phyloP scores from a whole-genome alignment of 2,888 invertebrate genomes.

The Hypena proboscidalis region DNA sequence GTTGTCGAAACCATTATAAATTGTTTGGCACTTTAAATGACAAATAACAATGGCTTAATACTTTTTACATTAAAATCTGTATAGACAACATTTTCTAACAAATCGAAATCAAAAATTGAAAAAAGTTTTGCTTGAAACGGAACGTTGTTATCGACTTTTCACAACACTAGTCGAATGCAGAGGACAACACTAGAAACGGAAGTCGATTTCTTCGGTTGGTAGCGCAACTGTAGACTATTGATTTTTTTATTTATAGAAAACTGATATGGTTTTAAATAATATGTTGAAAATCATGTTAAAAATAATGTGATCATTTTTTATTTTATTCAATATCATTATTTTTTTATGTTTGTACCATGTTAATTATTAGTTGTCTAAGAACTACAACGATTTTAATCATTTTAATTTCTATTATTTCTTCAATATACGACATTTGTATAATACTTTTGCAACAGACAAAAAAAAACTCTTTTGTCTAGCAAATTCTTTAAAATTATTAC shows the following conservation, averaged over 20 bases:
- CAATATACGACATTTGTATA: not conserved
- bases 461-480: not conserved
- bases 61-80: too few species aligned
- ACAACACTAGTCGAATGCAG: conserved; percentile 52
- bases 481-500: conserved; percentile 8
- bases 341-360: too few species aligned
- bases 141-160: conserved; percentile 38
- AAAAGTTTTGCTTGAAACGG: conserved; percentile 30
- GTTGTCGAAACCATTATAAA: too few species aligned
- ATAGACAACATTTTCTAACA: too few species aligned
- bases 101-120: too few species aligned
- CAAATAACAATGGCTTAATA: too few species aligned
- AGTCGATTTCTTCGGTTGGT: conserved; percentile 40
- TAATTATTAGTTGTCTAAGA: too few species aligned
- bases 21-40: too few species aligned
- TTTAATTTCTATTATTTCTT: too few species aligned
- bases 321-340: too few species aligned
- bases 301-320: too few species aligned
- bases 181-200: conserved; percentile 51
- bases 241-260: conserved; percentile 30
- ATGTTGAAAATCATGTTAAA: not conserved
- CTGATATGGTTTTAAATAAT: not conserved
- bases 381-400: too few species aligned
- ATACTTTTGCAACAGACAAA: not conserved
- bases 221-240: conserved; percentile 34